phyloP scores from a whole-genome alignment of 2,113 vertebrate species.

The Thunnus maccoyii region DNA sequence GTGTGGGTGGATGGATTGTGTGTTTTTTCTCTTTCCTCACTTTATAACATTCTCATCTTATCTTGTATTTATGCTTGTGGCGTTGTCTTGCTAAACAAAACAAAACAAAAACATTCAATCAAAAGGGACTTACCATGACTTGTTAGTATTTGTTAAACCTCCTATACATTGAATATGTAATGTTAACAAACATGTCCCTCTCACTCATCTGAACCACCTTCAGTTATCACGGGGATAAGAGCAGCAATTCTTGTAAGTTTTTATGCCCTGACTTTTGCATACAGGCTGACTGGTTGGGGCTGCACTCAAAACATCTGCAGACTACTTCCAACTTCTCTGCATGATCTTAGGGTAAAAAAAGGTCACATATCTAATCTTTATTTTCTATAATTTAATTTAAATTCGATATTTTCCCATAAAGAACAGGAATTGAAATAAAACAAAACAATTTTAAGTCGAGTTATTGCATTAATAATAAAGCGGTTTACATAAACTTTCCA shows the following conservation, averaged over 20 bases:
- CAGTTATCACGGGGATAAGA: conserved; percentile 20
- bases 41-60: not conserved
- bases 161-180: not conserved
- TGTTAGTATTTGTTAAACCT: not conserved
- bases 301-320: not conserved
- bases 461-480: not conserved
- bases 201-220: not conserved
- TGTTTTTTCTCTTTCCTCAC: not conserved
- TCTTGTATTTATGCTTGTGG: not conserved
- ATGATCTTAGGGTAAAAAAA: no score
- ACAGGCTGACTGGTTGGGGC: not conserved
- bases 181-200: conserved; percentile 7
- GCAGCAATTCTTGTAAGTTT: not conserved
- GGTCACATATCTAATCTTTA: no score
- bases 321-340: not conserved
- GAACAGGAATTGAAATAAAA: no score
- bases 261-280: conserved; percentile 2
- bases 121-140: not conserved
- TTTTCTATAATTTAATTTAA: no score
- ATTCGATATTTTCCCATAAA: no score
- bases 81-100: not conserved
- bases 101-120: not conserved
- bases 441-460: not conserved
- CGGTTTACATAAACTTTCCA: no score
- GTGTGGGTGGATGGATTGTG: not conserved